Evolutionary conservation across 1,140 invertebrate genomes (phyloP).

Genomic region (Megalopta genalis): DNA sequence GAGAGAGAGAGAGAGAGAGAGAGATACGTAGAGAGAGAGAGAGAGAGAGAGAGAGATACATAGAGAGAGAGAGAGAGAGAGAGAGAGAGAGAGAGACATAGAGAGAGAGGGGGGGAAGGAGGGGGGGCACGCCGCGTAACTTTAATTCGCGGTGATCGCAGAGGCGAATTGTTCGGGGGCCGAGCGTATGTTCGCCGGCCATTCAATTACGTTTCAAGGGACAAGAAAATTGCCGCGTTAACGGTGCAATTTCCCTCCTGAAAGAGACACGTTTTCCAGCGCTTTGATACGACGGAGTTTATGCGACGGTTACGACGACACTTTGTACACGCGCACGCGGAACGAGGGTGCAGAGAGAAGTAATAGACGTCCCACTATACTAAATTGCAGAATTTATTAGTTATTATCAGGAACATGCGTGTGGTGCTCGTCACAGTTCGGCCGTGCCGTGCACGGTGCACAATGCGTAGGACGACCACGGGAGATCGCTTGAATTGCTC

Average conservation of each 20-base stretch:
- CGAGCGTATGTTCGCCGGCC: background rate
- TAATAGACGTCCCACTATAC: conserved; percentile 38
- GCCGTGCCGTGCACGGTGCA: background rate
- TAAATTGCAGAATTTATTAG: conserved; percentile 61
- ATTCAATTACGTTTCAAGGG: background rate
- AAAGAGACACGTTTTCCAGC: conserved; percentile 4
- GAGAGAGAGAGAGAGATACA: too few relatives aligned
- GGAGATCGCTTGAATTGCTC: conserved; percentile 18
- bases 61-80: too few relatives aligned
- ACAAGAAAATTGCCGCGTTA: background rate
- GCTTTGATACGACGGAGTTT: conserved; percentile 13
- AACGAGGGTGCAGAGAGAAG: conserved; percentile 34
- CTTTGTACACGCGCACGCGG: conserved; percentile 32
- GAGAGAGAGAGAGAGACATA: too few relatives aligned
- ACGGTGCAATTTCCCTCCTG: conserved; percentile 4
- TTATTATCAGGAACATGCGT: conserved; percentile 48
- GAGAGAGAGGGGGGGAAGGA: too few relatives aligned
- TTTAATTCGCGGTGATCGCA: background rate
- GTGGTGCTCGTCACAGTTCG: background rate
- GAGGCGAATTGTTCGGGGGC: background rate
- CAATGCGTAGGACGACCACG: background rate
- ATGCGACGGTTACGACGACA: background rate
- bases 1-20: too few relatives aligned
- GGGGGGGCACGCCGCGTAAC: background rate
- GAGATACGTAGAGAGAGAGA: too few relatives aligned